A percentile compares a stretch with the other conserved stretches of the same genome.
These are phyloP conservation scores for Gallinago solitaria DNA, from an alignment of 2,797 vertebrate genomes.

Conservation along the genomic window DNA sequence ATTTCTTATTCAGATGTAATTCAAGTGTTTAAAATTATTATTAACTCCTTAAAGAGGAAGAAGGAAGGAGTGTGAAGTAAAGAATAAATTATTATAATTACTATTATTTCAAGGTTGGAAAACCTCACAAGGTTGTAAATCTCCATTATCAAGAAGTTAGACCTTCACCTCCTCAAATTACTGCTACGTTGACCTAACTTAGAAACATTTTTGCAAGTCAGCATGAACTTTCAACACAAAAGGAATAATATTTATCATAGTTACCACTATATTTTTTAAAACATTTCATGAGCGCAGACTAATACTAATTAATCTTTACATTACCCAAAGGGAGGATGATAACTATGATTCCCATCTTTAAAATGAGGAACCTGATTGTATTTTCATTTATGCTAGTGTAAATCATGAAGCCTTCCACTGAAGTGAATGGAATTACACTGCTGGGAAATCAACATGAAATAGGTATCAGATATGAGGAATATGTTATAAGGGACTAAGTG, in stretches of 20 bases:
- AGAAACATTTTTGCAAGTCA: conserved; percentile 11
- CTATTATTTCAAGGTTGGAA: conserved; percentile 8
- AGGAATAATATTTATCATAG: conserved; percentile 30
- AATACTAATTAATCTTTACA: conserved; percentile 52
- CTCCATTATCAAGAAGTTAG: not conserved
- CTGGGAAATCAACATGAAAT: conserved; percentile 38
- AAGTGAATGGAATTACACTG: conserved; percentile 16
- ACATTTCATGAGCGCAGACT: not conserved
- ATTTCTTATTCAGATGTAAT: not conserved
- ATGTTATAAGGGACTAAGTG: not conserved
- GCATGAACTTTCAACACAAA: conserved; percentile 9
- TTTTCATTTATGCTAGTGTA: conserved; percentile 38
- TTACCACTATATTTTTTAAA: not conserved
- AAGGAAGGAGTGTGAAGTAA: not conserved
- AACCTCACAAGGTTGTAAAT: conserved; percentile 15
- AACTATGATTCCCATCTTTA: conserved; percentile 29
- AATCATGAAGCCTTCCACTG: conserved; percentile 11
- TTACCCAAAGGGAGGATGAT: conserved; percentile 17
- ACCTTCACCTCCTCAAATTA: not conserved
- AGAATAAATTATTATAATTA: conserved; percentile 22
- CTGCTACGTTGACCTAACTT: not conserved
- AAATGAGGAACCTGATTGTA: conserved; percentile 30
- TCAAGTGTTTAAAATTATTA: conserved; percentile 17
- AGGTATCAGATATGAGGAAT: not conserved
- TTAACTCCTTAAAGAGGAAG: not conserved